Conservation (phyloP, 2,888 invertebrate species). For the Chaetoderma sp. region DNA sequence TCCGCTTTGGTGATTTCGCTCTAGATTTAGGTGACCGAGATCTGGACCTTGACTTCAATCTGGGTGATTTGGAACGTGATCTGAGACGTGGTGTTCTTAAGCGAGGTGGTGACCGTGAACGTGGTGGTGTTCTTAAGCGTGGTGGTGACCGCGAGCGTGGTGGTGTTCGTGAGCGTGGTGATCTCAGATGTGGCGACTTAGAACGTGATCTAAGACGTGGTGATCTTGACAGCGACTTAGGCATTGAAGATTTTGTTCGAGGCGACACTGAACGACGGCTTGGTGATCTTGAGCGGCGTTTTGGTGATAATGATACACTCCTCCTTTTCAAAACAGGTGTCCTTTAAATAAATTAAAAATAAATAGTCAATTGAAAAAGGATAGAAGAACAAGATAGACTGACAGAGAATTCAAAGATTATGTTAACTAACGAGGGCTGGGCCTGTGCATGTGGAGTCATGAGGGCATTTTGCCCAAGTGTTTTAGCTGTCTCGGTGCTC, state of each 20-base stretch:
- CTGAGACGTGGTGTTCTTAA: background rate
- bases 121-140: conserved; percentile 11
- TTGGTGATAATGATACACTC: too few relatives aligned
- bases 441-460: too few relatives aligned
- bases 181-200: conserved; percentile 22
- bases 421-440: too few relatives aligned
- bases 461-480: too few relatives aligned
- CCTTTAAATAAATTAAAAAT: too few relatives aligned
- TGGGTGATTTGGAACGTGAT: conserved; percentile 8
- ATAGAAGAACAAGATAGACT: too few relatives aligned
- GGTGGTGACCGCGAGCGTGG: conserved; percentile 26
- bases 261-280: conserved; percentile 10
- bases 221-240: conserved; percentile 5
- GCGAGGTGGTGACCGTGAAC: background rate
- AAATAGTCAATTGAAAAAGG: too few relatives aligned
- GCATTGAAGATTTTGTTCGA: conserved; percentile 9
- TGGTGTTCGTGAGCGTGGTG: conserved; percentile 28
- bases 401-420: too few relatives aligned
- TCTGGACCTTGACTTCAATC: conserved; percentile 14
- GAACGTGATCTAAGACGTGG: conserved; percentile 27
- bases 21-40: conserved; percentile 22
- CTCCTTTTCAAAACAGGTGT: too few relatives aligned
- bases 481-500: too few relatives aligned
- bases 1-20: conserved; percentile 21
- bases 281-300: background rate